phyloP scores from a whole-genome alignment of 2,888 invertebrate genomes.

The Smittia aterrima region DNA sequence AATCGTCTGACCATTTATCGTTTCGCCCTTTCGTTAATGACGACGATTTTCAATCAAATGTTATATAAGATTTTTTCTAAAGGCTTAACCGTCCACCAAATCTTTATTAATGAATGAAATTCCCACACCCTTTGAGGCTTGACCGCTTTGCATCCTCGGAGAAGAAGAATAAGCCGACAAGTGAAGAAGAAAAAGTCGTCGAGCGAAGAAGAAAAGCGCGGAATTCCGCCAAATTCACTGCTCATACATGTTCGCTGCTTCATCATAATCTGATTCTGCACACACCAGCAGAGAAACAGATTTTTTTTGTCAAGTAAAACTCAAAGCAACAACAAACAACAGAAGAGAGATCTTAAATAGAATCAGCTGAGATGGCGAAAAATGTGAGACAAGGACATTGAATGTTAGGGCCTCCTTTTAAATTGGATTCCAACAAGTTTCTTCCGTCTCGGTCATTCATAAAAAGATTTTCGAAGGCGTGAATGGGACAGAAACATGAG shows the following conservation, averaged over 20 bases:
- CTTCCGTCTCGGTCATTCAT: conserved; percentile 29
- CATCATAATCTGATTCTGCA: neutral
- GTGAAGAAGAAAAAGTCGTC: too few relatives aligned
- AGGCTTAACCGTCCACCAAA: neutral
- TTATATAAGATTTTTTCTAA: neutral
- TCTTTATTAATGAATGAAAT: conserved; percentile 3
- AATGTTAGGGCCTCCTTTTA: neutral
- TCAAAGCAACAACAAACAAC: neutral
- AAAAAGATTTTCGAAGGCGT: neutral
- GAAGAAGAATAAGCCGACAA: neutral
- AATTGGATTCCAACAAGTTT: conserved; percentile 29
- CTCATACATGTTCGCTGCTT: neutral
- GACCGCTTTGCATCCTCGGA: neutral
- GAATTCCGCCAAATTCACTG: neutral
- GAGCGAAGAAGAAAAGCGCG: neutral
- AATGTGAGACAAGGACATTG: neutral
- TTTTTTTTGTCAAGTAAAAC: neutral
- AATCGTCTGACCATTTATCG: neutral
- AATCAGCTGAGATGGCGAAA: conserved; percentile 36
- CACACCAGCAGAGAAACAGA: neutral
- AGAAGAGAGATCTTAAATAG: neutral
- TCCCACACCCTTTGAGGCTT: neutral
- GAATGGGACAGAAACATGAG: conserved; percentile 15
- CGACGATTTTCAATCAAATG: conserved; percentile 7
- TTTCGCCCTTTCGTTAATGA: conserved; percentile 10